Percentiles rank a stretch among this genome's conserved stretches.
Evolutionary conservation across 2,888 invertebrate species (phyloP).

Genomic region (Eudemis profundana): DNA sequence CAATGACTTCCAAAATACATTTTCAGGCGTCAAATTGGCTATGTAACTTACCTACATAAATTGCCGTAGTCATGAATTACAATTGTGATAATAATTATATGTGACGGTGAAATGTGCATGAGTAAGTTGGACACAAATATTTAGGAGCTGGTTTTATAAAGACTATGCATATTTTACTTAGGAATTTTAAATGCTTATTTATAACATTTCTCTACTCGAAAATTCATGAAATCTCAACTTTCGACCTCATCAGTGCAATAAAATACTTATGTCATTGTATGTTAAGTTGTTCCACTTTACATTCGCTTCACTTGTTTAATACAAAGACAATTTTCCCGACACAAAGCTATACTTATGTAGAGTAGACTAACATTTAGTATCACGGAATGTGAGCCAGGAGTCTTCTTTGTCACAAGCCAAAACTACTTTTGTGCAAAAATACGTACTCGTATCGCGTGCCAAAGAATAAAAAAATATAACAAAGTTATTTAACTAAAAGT

Average conservation of each 20-base stretch:
- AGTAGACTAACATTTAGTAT: background rate
- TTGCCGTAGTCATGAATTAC: no score
- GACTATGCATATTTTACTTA: no score
- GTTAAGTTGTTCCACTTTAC: background rate
- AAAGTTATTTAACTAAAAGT: no score
- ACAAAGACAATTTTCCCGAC: background rate
- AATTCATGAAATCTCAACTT: background rate
- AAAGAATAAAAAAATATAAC: no score
- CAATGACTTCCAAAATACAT: no score
- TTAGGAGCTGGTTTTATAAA: no score
- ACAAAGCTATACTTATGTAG: background rate
- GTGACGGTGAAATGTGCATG: no score
- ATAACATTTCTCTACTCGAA: background rate
- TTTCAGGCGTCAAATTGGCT: no score
- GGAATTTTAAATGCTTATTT: background rate
- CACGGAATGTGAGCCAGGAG: background rate
- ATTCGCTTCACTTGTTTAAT: background rate
- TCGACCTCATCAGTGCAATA: background rate
- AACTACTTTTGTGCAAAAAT: background rate
- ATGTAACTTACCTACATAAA: no score
- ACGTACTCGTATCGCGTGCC: background rate
- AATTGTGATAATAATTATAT: no score
- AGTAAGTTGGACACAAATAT: no score
- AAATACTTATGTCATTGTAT: background rate
- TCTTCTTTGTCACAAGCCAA: background rate